Evolutionary conservation across 92 coral and sea anemone species (phyloP).

Genomic region (Bergia sp.): DNA sequence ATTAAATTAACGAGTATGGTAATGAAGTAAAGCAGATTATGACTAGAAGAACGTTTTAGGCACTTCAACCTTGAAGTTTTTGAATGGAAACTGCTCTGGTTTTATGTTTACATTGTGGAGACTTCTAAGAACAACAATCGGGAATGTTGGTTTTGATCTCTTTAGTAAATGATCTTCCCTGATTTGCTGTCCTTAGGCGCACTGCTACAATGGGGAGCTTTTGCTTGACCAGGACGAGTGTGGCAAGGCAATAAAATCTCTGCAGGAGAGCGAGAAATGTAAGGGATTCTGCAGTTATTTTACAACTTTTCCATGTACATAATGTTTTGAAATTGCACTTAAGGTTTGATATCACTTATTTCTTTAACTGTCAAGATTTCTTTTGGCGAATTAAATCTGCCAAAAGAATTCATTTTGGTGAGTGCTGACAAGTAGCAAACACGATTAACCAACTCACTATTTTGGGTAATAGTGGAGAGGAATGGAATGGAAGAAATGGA

Average conservation of each 20-base stretch:
- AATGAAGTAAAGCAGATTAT: not conserved
- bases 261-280: conserved; percentile 96
- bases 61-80: not conserved
- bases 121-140: no score
- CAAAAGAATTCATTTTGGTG: no score
- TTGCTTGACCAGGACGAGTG: conserved; percentile 90
- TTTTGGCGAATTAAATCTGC: no score
- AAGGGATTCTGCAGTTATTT: conserved; percentile 4
- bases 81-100: no score
- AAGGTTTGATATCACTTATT: no score
- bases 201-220: conserved; percentile 92
- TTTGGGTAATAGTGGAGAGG: not conserved
- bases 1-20: not conserved
- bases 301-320: not conserved
- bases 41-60: not conserved
- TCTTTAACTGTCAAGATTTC: no score
- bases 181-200: conserved; percentile 65
- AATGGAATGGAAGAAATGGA: no score
- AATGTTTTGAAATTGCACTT: no score
- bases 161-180: not conserved
- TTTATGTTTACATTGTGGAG: no score
- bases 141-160: not conserved
- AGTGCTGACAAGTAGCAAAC: no score
- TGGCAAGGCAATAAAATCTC: conserved; percentile 87
- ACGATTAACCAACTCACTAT: no score